phyloP scores from a whole-genome alignment of 2,113 vertebrate genomes.

The Himantopus leucocephalus region DNA sequence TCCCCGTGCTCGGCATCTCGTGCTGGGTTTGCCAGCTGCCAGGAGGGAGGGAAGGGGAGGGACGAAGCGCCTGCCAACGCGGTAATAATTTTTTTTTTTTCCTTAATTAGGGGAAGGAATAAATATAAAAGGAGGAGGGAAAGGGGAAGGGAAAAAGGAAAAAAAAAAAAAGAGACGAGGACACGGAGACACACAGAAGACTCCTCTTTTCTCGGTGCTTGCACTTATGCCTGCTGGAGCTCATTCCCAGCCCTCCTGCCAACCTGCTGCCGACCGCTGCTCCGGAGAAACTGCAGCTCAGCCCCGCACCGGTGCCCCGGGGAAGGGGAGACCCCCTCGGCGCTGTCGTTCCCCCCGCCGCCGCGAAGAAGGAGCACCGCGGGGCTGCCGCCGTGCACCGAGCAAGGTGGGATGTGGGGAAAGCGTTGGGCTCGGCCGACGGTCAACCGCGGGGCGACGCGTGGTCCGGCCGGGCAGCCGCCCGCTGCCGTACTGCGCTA shows the following conservation, averaged over 20 bases:
- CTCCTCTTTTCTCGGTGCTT: not conserved
- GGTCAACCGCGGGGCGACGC: not conserved
- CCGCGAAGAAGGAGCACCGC: not conserved
- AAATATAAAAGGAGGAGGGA: conserved; percentile 42
- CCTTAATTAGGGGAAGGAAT: conserved; percentile 23
- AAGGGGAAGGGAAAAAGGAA: not conserved
- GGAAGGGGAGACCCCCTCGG: not conserved
- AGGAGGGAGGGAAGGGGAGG: conserved; percentile 49
- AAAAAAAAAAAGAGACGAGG: not conserved
- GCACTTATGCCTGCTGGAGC: conserved; percentile 49
- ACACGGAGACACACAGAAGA: not conserved
- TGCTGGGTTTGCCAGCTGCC: not conserved
- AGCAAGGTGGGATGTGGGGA: conserved; percentile 2
- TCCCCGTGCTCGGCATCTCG: not conserved
- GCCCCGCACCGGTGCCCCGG: not conserved
- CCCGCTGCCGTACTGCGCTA: not conserved
- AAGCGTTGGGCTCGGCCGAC: not conserved
- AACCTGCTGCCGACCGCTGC: conserved; percentile 1
- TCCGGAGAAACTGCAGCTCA: not conserved
- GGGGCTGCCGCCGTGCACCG: not conserved
- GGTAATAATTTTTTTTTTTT: not conserved
- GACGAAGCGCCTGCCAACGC: conserved; percentile 13
- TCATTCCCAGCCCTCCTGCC: not conserved
- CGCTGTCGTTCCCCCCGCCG: not conserved
- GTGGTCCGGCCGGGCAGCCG: not conserved